Evolutionary conservation across 1,140 invertebrate species (phyloP).

Genomic region (Drosophila serrata): DNA sequence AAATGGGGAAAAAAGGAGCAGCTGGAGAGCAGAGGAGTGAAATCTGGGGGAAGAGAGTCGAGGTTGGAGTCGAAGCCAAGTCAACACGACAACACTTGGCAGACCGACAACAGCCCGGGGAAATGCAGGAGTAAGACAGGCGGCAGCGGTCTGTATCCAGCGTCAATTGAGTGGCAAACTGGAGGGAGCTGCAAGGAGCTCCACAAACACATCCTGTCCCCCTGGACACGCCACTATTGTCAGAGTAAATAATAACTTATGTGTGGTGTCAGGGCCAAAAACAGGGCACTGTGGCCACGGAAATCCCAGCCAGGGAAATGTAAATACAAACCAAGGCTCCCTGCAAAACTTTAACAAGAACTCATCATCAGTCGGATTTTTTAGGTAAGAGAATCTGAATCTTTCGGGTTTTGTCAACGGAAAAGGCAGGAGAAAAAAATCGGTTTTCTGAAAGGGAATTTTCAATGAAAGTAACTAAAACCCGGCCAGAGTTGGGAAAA

Average conservation of each 20-base stretch:
- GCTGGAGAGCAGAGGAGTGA: background rate
- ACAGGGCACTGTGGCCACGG: constrained; percentile 53
- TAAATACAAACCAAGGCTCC: constrained; percentile 33
- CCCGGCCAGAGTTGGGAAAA: constrained; percentile 20
- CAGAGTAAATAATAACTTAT: constrained; percentile 79
- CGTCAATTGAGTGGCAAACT: constrained; percentile 77
- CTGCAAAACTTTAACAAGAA: background rate
- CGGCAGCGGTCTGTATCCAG: constrained; percentile 23
- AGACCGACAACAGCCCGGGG: constrained; percentile 43
- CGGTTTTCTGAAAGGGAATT: constrained; percentile 73
- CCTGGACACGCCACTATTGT: constrained; percentile 49
- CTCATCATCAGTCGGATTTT: constrained; percentile 18
- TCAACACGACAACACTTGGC: constrained; percentile 50
- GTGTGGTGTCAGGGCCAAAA: constrained; percentile 67
- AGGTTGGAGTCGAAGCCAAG: constrained; percentile 29
- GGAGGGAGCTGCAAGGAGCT: constrained; percentile 41
- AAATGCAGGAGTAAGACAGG: constrained; percentile 2
- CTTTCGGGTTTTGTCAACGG: constrained; percentile 26
- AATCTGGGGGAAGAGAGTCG: constrained; percentile 4
- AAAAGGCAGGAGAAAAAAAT: constrained; percentile 34
- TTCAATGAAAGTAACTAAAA: constrained; percentile 65
- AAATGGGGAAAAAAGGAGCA: constrained; percentile 11
- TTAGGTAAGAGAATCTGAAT: constrained; percentile 3
- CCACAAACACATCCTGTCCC: constrained; percentile 19
- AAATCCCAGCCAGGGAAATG: constrained; percentile 54